Conservation (phyloP, 2,113 vertebrate genomes). For the Grus americana region DNA sequence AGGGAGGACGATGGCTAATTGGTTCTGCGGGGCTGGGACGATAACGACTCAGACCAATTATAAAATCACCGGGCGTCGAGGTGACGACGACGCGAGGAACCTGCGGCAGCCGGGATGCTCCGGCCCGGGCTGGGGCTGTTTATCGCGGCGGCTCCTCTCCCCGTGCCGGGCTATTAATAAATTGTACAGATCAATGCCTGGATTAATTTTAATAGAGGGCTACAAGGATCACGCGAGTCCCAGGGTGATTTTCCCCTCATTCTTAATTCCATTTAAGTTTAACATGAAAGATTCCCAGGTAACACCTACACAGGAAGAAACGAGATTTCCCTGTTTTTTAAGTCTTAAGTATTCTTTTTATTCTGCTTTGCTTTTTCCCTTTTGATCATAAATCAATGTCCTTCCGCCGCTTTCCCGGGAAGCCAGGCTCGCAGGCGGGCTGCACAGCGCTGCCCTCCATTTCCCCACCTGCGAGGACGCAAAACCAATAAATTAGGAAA, state of each 20-base stretch:
- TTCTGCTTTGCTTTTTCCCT: slow-evolving; percentile 43
- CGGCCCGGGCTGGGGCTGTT: slow-evolving; percentile 5
- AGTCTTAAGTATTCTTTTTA: slow-evolving; percentile 63
- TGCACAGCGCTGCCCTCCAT: background rate
- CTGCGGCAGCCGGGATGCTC: slow-evolving; percentile 35
- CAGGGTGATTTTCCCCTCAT: slow-evolving; percentile 80
- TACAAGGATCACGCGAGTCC: slow-evolving; percentile 75
- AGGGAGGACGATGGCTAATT: slow-evolving; percentile 81
- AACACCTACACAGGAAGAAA: slow-evolving; percentile 75
- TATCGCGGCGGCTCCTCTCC: slow-evolving; percentile 56
- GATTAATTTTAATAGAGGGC: slow-evolving; percentile 85
- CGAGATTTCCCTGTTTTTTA: slow-evolving; percentile 57
- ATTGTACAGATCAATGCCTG: slow-evolving; percentile 80
- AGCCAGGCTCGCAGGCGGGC: background rate
- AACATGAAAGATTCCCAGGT: slow-evolving; percentile 87
- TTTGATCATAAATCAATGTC: slow-evolving; percentile 72
- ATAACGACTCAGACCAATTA: slow-evolving; percentile 82
- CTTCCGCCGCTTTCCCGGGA: background rate
- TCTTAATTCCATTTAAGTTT: slow-evolving; percentile 82
- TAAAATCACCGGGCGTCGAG: slow-evolving; percentile 70
- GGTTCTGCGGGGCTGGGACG: slow-evolving; percentile 79
- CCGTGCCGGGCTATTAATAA: slow-evolving; percentile 78
- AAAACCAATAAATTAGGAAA: background rate
- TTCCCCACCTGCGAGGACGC: background rate
- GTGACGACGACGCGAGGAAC: slow-evolving; percentile 1